Base-by-base conservation (phyloP, 2,797 vertebrate genomes). In the Myotis findleyi region DNA sequence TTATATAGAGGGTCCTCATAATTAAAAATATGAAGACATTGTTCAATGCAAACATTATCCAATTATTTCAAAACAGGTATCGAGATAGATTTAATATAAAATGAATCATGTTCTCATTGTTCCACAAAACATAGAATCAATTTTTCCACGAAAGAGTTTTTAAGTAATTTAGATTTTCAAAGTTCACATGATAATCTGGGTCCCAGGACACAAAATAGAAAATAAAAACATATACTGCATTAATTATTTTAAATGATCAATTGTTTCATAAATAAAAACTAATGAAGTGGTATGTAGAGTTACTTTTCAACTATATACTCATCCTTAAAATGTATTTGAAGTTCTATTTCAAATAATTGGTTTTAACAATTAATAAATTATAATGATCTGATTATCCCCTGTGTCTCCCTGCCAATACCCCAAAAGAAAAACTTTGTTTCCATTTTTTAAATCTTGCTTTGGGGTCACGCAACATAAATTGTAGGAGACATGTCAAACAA, bases 401-500 rank as follows among this genome's bases (percentile, higher is more conserved):
- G 0, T 47, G 59, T 75, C 69, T 91, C 21, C 49, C 18, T 81
- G 41, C 21, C 71, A 62, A 8, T 18, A 9, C 25, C 69, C 57
- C 36, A 64, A 86, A 89, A 83, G 7, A 94, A 3, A 69, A 6
- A 36, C 4, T 81, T 82, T 83, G 62, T 17, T 87, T 87, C 25
- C 33, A 30, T 75, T 95, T 87, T 92, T 81, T 9, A 79, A 86
- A 59, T 25, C 14, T 38, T 68, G 41, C 20, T 89, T 68, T 6
- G 21, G 20, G 11, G 6, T n/a, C 41, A 53, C 33, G 55, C 85
- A 94, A 90, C 23, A 89, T 66, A 95, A 94, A 91, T 59, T 93
- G 14, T 77, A 89, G 81, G 44, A 96, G 95, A 96, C 95, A 95
- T 81, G 25, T 49, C 90, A 90, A 93, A 93, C 62, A 94, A 89